Conservation (phyloP, 2,113 vertebrate species). For the Trogon melanurus region DNA sequence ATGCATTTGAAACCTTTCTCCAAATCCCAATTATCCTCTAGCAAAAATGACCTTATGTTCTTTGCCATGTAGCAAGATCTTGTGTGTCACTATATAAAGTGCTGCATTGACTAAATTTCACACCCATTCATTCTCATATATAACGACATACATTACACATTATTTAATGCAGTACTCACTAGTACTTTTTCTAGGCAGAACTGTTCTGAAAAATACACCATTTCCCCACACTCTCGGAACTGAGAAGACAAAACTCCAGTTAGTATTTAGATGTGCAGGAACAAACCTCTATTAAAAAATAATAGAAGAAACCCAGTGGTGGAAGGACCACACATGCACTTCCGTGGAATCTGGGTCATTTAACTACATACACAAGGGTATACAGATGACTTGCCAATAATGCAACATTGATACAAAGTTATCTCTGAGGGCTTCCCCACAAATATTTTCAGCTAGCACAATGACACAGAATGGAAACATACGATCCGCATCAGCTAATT, state of each 20-base stretch:
- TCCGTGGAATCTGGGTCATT: neutral
- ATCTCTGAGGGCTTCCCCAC: neutral
- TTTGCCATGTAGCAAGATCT: neutral
- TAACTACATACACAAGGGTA: neutral
- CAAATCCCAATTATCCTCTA: neutral
- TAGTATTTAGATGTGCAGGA: neutral
- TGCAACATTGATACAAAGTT: neutral
- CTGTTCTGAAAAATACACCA: neutral
- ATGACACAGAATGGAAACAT: neutral
- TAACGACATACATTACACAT: neutral
- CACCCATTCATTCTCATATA: neutral
- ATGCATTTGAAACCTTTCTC: neutral
- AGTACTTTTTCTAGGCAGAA: neutral
- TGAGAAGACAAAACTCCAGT: neutral
- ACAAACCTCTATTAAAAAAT: neutral
- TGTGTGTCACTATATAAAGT: neutral
- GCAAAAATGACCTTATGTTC: neutral
- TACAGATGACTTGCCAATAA: neutral
- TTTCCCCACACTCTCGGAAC: neutral
- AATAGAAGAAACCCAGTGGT: neutral
- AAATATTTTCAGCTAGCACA: conserved; percentile 5
- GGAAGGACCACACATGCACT: neutral
- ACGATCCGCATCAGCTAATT: neutral
- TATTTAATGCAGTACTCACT: neutral
- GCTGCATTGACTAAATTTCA: neutral